phyloP scores from a whole-genome alignment of 1,140 invertebrate genomes.

The Brachionus asplanchnoidis region DNA sequence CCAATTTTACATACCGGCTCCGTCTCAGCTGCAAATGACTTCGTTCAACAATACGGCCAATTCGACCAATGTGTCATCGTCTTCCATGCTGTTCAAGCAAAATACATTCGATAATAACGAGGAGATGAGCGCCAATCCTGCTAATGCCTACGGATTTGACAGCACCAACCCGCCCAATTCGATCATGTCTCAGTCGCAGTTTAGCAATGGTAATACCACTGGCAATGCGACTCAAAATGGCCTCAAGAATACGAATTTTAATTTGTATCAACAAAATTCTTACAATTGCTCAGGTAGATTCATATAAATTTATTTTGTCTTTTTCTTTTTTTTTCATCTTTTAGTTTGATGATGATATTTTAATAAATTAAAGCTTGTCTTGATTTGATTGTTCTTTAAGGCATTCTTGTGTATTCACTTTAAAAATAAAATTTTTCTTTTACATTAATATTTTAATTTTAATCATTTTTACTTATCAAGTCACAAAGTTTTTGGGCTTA shows the following conservation, averaged over 20 bases:
- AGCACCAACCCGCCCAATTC: conserved; percentile 6
- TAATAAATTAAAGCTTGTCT: too few relatives aligned
- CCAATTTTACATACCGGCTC: conserved; percentile 12
- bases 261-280: background rate
- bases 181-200: background rate
- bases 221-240: background rate
- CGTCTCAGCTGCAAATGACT: conserved; percentile 21
- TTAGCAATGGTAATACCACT: background rate
- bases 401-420: too few relatives aligned
- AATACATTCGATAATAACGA: conserved; percentile 10
- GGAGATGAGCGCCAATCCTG: background rate
- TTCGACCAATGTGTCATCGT: conserved; percentile 7
- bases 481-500: too few relatives aligned
- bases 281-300: conserved; percentile 6
- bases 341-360: background rate
- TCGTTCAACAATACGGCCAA: background rate
- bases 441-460: too few relatives aligned
- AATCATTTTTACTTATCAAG: too few relatives aligned
- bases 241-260: background rate
- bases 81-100: conserved; percentile 7
- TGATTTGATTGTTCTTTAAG: too few relatives aligned
- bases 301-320: background rate
- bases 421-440: too few relatives aligned
- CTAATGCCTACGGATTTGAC: background rate
- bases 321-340: background rate